These are phyloP conservation scores for Anolis carolinensis DNA, from an alignment of 2,113 vertebrate genomes.

Conservation along the genomic window DNA sequence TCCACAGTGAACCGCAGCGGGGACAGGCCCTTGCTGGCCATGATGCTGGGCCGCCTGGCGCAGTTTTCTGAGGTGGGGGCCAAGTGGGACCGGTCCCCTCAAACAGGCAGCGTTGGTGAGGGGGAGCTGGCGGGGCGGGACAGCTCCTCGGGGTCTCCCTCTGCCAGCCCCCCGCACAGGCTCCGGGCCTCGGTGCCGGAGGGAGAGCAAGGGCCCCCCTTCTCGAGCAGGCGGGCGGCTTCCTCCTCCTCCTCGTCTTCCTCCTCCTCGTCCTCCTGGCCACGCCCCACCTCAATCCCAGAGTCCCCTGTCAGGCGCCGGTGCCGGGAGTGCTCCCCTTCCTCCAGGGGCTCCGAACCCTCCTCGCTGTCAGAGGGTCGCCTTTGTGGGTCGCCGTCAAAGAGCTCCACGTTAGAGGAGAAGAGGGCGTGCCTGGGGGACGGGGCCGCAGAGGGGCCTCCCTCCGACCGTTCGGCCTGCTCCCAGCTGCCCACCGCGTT, in stretches of 20 bases:
- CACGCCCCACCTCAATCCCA: constrained; percentile 86
- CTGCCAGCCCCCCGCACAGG: neutral
- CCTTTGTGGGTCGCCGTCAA: constrained; percentile 48
- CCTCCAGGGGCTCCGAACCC: constrained; percentile 58
- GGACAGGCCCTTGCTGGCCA: neutral
- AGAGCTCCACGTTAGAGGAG: constrained; percentile 70
- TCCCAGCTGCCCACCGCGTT: constrained; percentile 51
- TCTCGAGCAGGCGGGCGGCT: constrained; percentile 49
- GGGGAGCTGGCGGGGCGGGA: neutral
- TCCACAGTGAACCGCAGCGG: constrained; percentile 12
- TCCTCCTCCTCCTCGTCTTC: constrained; percentile 24
- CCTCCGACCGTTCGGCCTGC: neutral
- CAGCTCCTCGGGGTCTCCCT: accelerated
- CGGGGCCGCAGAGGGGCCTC: neutral
- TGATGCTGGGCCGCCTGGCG: neutral
- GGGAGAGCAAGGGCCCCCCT: neutral
- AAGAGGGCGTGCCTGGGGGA: constrained; percentile 64
- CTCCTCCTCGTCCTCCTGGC: constrained; percentile 52
- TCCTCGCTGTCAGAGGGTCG: constrained; percentile 67
- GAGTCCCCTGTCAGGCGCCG: constrained; percentile 92
- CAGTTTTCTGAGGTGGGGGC: neutral
- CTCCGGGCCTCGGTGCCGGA: accelerated
- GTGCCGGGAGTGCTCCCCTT: constrained; percentile 80
- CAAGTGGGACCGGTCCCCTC: neutral
- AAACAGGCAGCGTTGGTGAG: constrained; percentile 35